Evolutionary conservation across 2,888 invertebrate species (phyloP).

Genomic region (Caradrina clavipalpis): DNA sequence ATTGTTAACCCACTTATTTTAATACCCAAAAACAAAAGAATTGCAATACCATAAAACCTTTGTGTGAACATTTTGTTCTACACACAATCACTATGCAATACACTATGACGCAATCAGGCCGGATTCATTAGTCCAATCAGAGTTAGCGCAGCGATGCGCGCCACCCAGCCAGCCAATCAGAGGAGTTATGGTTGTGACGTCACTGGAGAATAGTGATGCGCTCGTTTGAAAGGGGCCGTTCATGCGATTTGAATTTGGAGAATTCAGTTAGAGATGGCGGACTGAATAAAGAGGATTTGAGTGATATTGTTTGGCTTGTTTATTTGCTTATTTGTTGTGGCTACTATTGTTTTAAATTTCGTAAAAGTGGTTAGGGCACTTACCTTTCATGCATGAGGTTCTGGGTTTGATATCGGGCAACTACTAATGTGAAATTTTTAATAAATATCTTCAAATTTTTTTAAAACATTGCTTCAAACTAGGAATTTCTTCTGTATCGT

Average conservation of each 20-base stretch:
- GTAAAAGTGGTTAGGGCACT: too few species aligned
- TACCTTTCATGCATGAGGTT: too few species aligned
- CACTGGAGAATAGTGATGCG: slow-evolving; percentile 58
- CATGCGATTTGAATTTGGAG: slow-evolving; percentile 48
- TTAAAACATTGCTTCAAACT: too few species aligned
- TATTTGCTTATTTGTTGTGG: neutral
- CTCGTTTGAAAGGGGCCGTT: slow-evolving; percentile 43
- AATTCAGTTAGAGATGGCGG: slow-evolving; percentile 52
- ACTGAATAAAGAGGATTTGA: slow-evolving; percentile 15
- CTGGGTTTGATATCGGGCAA: too few species aligned
- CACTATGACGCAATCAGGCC: slow-evolving; percentile 67
- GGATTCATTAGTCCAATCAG: slow-evolving; percentile 78
- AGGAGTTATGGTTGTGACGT: slow-evolving; percentile 61
- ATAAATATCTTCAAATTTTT: too few species aligned
- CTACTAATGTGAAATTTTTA: too few species aligned
- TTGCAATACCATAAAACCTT: slow-evolving; percentile 32
- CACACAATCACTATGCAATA: slow-evolving; percentile 53
- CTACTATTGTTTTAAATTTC: neutral
- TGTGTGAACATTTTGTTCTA: slow-evolving; percentile 45
- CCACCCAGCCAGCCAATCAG: slow-evolving; percentile 69
- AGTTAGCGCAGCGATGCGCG: slow-evolving; percentile 65
- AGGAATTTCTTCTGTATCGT: too few species aligned
- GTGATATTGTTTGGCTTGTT: slow-evolving; percentile 23
- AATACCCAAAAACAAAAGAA: slow-evolving; percentile 27
- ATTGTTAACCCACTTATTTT: slow-evolving; percentile 1